phyloP scores from a whole-genome alignment of 2,888 invertebrate genomes.

The Limnephilus marmoratus region DNA sequence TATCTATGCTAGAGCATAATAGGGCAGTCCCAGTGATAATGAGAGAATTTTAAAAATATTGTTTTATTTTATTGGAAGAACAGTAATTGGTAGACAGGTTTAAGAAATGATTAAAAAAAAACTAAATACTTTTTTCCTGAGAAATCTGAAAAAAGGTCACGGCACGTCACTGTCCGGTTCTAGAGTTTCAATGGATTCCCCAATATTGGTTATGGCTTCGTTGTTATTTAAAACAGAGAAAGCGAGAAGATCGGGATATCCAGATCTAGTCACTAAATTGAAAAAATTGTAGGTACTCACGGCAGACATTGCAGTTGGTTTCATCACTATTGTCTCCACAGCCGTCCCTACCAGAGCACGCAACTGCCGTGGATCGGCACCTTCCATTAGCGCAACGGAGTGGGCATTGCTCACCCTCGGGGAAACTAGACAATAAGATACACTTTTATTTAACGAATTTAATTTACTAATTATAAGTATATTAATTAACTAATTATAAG shows the following conservation, averaged over 20 bases:
- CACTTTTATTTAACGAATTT: neutral
- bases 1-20: too few species aligned
- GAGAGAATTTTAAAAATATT: too few species aligned
- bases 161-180: neutral
- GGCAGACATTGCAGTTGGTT: constrained; percentile 88
- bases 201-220: neutral
- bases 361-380: constrained; percentile 92
- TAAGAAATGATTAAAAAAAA: neutral
- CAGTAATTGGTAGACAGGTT: too few species aligned
- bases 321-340: constrained; percentile 95
- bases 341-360: constrained; percentile 93
- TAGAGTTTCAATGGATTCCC: neutral
- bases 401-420: constrained; percentile 78
- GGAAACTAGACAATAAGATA: constrained; percentile 50
- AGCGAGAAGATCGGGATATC: too few species aligned
- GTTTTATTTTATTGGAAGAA: too few species aligned
- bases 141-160: neutral
- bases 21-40: too few species aligned
- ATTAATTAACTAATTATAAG: neutral
- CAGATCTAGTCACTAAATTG: neutral
- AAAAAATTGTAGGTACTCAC: constrained; percentile 79
- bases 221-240: neutral
- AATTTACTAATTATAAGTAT: neutral
- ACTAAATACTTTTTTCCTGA: neutral
- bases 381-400: constrained; percentile 91